Base-by-base conservation (phyloP, 2,797 vertebrate genomes). In the Neomorphus geoffroyi region DNA sequence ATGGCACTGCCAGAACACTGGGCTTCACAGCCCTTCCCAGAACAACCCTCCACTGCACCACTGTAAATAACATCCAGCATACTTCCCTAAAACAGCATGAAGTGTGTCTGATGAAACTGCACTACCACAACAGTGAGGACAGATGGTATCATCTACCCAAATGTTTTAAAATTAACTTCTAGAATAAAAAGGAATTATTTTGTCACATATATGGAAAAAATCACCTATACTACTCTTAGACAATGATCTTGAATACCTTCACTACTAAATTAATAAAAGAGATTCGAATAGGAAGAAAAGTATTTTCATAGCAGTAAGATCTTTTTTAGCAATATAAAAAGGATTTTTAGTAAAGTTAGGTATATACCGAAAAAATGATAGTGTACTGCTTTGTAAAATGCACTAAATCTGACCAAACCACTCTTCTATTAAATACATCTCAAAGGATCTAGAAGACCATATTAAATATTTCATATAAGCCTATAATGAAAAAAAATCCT, bases 1-100 rank as follows among this genome's bases (percentile, higher is more conserved):
- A 1, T 0, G 6, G 18, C 32, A 43, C 12, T 30, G 13, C 30
- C 24, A 5, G 24, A 24, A 7, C 16, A 30, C 33, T 1, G 2
- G 10, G 35, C 35, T 70, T 74, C 4, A 0, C 35, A 58, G 13
- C 22, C 67, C 17, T 43, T 54, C 43, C 30, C 27, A 30, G 50
- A 69, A n/a, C 18, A 9, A 18, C 16, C 23, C 53, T 54, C 39
- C 22, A 8, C 67, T 28, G 10, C 3, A 17, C 19, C 9, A 3
- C 33, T 21, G 46, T 3, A 56, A 27, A 30, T n/a, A 50, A 45
- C 0, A 0, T 30, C 48, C 37, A 54, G 14, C 33, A 18, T 2
- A 6, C 11, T 39, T 13, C 7, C 11, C 10, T 46, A 30, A 46
- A 58, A 67, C 13, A 56, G 30, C 23, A 37, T 0, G 0, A 69